Percentiles rank a stretch among this genome's conserved stretches.
Conservation (phyloP, 2,113 vertebrate species). For the Pongo abelii region DNA sequence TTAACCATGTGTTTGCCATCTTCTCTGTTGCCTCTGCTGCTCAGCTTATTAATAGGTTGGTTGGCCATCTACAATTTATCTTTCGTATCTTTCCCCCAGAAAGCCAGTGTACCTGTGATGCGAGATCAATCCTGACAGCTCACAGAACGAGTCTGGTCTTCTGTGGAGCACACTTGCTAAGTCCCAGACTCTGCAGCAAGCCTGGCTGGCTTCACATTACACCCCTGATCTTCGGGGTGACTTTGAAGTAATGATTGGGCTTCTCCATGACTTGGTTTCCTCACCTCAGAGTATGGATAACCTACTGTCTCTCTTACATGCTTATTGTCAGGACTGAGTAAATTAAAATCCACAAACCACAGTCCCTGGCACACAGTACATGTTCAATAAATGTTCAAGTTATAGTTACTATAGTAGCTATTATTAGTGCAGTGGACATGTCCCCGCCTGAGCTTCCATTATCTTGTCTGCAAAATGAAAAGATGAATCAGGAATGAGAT, state of each 20-base stretch:
- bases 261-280: neutral
- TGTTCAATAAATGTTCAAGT: too few relatives aligned
- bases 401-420: neutral
- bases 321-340: neutral
- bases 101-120: neutral
- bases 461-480: neutral
- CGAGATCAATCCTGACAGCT: neutral
- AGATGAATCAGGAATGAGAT: neutral
- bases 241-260: neutral
- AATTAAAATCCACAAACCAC: neutral
- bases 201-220: neutral
- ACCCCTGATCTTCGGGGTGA: neutral
- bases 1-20: neutral
- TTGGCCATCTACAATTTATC: neutral
- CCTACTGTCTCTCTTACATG: neutral
- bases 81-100: neutral
- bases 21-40: neutral
- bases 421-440: too few relatives aligned
- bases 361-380: neutral
- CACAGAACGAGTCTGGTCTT: neutral
- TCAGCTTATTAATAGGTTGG: neutral
- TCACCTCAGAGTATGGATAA: neutral
- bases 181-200: neutral
- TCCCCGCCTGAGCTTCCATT: neutral
- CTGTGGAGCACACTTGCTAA: neutral